Evolutionary conservation across 2,113 vertebrate genomes (phyloP).

Genomic region (Carettochelys insculpta): DNA sequence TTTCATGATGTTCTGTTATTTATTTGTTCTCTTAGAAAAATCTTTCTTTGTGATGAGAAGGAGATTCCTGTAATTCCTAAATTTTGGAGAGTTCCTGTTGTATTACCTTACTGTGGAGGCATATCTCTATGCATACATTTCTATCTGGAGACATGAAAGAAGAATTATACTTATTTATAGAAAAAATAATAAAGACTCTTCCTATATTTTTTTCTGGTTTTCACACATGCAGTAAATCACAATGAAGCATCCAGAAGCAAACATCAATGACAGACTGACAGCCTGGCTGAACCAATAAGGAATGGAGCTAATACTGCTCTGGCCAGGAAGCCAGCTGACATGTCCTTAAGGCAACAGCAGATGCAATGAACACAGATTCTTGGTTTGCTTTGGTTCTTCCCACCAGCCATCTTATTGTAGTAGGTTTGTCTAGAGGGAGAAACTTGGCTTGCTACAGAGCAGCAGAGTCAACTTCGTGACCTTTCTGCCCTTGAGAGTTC

Average conservation of each 20-base stretch:
- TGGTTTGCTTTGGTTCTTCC: no score
- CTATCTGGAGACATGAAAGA: background rate
- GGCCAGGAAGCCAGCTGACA: no score
- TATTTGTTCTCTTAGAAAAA: background rate
- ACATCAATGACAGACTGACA: no score
- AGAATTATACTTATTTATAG: background rate
- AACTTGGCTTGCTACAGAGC: no score
- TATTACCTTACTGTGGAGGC: background rate
- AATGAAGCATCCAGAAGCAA: background rate
- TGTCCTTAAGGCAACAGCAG: no score
- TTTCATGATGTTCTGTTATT: background rate
- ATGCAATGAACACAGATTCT: no score
- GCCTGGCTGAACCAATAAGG: no score
- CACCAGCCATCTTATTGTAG: no score
- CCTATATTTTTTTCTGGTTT: background rate
- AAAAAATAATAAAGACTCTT: background rate
- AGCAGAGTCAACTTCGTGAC: no score
- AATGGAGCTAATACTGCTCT: no score
- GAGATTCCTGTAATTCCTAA: background rate
- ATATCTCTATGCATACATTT: background rate
- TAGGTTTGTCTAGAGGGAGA: no score
- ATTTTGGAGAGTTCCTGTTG: background rate
- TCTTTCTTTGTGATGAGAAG: slow-evolving; percentile 17
- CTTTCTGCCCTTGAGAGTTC: no score
- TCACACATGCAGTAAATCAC: background rate